phyloP scores from a whole-genome alignment of 2,113 vertebrate genomes.

The Illadopsis cleaveri region DNA sequence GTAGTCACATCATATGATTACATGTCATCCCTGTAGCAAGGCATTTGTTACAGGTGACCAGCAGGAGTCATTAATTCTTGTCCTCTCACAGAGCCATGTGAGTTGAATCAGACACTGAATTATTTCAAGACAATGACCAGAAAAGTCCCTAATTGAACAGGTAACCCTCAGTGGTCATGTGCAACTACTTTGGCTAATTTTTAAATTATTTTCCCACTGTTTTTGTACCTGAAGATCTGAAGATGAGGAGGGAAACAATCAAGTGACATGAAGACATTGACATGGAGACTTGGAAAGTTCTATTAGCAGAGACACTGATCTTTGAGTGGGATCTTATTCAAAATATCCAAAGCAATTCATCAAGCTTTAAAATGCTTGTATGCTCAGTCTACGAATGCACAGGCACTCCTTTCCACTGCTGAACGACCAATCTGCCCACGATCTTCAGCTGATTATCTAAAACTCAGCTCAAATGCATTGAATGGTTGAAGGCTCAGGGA shows the following conservation, averaged over 20 bases:
- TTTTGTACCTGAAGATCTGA: neutral
- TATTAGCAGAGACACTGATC: neutral
- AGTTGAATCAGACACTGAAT: neutral
- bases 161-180: neutral
- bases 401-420: neutral
- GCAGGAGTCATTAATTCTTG: neutral
- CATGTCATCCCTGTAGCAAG: neutral
- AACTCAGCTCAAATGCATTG: neutral
- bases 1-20: neutral
- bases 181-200: neutral
- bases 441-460: neutral
- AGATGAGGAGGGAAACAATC: neutral
- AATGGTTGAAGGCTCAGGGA: neutral
- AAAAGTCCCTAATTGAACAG: neutral
- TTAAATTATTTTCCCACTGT: rapidly evolving
- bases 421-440: neutral
- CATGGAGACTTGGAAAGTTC: neutral
- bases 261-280: neutral
- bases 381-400: rapidly evolving
- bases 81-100: neutral
- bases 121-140: neutral
- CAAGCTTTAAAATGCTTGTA: neutral
- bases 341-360: neutral
- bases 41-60: neutral
- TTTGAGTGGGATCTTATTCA: neutral